These are phyloP conservation scores for Tinea trinotella DNA, from an alignment of 2,888 invertebrate species.

Conservation along the genomic window DNA sequence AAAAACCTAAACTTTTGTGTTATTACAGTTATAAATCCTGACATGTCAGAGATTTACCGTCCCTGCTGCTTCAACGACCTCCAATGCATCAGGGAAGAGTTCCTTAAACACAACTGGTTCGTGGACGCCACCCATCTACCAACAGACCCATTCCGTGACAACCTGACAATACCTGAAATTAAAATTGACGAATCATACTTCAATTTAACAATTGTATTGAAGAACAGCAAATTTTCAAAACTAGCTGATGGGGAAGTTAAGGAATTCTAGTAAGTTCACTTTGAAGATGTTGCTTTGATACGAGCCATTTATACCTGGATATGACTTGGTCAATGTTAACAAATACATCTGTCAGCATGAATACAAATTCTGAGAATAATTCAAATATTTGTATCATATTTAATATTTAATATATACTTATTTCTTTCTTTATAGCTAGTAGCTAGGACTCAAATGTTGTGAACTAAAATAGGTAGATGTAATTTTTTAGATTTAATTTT, in stretches of 20 bases:
- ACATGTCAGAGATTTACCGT: conserved; percentile 6
- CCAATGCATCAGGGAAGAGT: conserved; percentile 13
- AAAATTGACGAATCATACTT: not conserved
- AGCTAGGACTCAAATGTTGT: too few relatives aligned
- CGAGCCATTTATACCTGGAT: too few relatives aligned
- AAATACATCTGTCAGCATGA: too few relatives aligned
- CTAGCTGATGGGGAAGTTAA: not conserved
- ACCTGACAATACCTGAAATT: not conserved
- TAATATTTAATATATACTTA: too few relatives aligned
- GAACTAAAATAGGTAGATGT: too few relatives aligned
- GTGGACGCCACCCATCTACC: not conserved
- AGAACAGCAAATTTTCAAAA: not conserved
- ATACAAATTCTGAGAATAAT: too few relatives aligned
- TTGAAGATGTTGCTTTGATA: too few relatives aligned
- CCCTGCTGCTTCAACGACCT: conserved; percentile 5
- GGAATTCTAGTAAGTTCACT: conserved; percentile 6
- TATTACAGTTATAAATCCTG: not conserved
- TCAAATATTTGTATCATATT: too few relatives aligned
- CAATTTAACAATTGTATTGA: not conserved
- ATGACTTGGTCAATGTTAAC: too few relatives aligned
- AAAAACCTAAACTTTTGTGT: too few relatives aligned
- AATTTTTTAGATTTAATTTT: too few relatives aligned
- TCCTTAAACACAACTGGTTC: conserved; percentile 4
- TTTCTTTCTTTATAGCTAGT: too few relatives aligned
- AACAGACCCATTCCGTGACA: not conserved